Evolutionary conservation across 2,113 vertebrate genomes (phyloP).

Genomic region (Platichthys stellatus): DNA sequence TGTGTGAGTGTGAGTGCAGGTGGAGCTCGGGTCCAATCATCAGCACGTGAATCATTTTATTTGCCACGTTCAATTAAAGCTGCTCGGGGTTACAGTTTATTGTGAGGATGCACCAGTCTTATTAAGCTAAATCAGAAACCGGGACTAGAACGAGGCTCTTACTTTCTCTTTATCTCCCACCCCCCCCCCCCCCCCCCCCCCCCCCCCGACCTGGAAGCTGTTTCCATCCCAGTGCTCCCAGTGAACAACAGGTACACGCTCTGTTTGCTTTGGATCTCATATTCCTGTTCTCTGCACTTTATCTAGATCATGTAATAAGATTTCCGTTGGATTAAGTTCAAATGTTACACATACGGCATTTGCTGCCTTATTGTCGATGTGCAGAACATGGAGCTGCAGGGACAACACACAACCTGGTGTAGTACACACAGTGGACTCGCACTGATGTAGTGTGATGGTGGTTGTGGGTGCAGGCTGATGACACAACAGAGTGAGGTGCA

Average conservation of each 20-base stretch:
- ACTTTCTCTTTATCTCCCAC: slow-evolving; percentile 36
- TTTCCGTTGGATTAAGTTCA: background rate
- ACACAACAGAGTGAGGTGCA: slow-evolving; percentile 55
- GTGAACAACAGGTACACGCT: background rate
- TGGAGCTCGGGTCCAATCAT: slow-evolving; percentile 34
- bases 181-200: slow-evolving; percentile 15
- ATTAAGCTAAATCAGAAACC: slow-evolving; percentile 38
- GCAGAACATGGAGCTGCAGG: background rate
- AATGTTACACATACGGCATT: background rate
- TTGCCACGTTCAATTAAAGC: slow-evolving; percentile 53
- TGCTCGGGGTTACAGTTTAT: slow-evolving; percentile 37
- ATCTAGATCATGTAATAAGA: background rate
- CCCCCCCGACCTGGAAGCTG: slow-evolving; percentile 16
- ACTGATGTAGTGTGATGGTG: slow-evolving; percentile 36
- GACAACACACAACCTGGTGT: slow-evolving; percentile 14
- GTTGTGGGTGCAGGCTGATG: slow-evolving; percentile 46
- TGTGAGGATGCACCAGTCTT: slow-evolving; percentile 35
- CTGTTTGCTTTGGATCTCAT: no score
- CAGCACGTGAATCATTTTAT: slow-evolving; percentile 48
- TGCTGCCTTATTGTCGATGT: background rate
- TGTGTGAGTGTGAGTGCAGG: slow-evolving; percentile 29
- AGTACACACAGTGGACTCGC: slow-evolving; percentile 22
- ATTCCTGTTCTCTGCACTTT: background rate
- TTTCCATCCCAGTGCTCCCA: no score
- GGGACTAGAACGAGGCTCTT: slow-evolving; percentile 15